These are phyloP conservation scores for Eupeodes latifasciatus DNA, from an alignment of 2,888 invertebrate genomes.

Conservation along the genomic window DNA sequence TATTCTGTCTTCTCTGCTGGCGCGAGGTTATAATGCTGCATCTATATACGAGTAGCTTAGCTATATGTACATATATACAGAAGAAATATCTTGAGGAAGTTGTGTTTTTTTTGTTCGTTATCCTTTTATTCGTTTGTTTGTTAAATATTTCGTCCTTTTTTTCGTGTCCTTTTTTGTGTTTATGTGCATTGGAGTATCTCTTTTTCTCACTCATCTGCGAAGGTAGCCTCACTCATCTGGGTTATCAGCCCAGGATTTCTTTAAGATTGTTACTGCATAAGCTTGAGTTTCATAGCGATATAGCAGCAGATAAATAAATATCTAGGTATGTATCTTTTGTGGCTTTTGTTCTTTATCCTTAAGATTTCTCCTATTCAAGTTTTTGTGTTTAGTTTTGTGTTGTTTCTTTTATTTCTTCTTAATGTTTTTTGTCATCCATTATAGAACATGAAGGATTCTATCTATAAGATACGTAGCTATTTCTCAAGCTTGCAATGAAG, in stretches of 20 bases:
- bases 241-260: slow-evolving; percentile 65
- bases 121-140: slow-evolving; percentile 50
- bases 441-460: slow-evolving; percentile 35
- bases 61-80: not conserved
- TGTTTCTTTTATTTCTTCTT: not conserved
- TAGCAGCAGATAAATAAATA: slow-evolving; percentile 25
- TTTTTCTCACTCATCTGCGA: slow-evolving; percentile 53
- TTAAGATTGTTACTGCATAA: slow-evolving; percentile 20
- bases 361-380: slow-evolving; percentile 31
- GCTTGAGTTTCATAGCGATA: slow-evolving; percentile 13
- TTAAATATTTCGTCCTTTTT: slow-evolving; percentile 51
- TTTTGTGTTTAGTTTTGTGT: slow-evolving; percentile 1
- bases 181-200: slow-evolving; percentile 20
- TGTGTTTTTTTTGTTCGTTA: not conserved
- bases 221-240: slow-evolving; percentile 61
- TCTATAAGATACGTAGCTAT: slow-evolving; percentile 35
- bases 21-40: not conserved
- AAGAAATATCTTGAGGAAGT: not conserved
- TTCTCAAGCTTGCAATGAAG: slow-evolving; percentile 23
- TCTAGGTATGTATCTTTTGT: slow-evolving; percentile 48
- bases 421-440: slow-evolving; percentile 2
- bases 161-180: not conserved
- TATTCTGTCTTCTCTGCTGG: not conserved
- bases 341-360: slow-evolving; percentile 61
- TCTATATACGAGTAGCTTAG: not conserved